These are phyloP conservation scores for Rugalucina vietnamica DNA, from an alignment of 2,888 invertebrate genomes.

Conservation along the genomic window DNA sequence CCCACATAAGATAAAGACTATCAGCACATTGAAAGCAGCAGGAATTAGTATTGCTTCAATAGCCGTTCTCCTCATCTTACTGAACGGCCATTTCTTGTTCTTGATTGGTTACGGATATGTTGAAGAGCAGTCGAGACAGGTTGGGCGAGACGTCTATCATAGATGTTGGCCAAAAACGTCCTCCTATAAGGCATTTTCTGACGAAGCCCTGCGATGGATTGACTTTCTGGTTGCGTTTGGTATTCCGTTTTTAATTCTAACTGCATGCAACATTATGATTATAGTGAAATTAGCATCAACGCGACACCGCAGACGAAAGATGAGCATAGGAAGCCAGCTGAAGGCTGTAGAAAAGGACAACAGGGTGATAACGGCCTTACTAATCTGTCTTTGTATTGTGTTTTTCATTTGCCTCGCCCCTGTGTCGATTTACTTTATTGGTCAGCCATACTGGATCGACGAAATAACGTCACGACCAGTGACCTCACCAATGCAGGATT, in stretches of 20 bases:
- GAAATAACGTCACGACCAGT: conserved; percentile 18
- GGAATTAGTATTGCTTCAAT: conserved; percentile 47
- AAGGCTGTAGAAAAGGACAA: not conserved
- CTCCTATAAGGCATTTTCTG: conserved; percentile 41
- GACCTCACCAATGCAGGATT: not conserved
- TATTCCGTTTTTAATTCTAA: conserved; percentile 67
- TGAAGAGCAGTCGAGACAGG: not conserved
- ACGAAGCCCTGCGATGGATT: conserved; percentile 68
- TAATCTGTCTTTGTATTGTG: conserved; percentile 60
- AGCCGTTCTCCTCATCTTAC: conserved; percentile 30
- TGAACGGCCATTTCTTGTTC: conserved; percentile 63
- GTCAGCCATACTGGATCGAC: conserved; percentile 43
- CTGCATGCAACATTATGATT: conserved; percentile 69
- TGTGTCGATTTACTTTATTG: conserved; percentile 47
- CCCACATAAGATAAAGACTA: conserved; percentile 69
- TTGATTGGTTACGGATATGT: conserved; percentile 12
- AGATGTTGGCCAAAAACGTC: conserved; percentile 26
- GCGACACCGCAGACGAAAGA: conserved; percentile 1
- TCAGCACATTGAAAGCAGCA: conserved; percentile 61
- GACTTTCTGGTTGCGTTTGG: conserved; percentile 68
- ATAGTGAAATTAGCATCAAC: conserved; percentile 40
- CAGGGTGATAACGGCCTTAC: conserved; percentile 44
- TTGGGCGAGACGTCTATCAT: not conserved
- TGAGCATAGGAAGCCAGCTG: not conserved
- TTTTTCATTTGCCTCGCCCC: conserved; percentile 68